These are phyloP conservation scores for Zoanthus sansibaricus DNA, from an alignment of 92 coral and sea anemone species.

Conservation along the genomic window DNA sequence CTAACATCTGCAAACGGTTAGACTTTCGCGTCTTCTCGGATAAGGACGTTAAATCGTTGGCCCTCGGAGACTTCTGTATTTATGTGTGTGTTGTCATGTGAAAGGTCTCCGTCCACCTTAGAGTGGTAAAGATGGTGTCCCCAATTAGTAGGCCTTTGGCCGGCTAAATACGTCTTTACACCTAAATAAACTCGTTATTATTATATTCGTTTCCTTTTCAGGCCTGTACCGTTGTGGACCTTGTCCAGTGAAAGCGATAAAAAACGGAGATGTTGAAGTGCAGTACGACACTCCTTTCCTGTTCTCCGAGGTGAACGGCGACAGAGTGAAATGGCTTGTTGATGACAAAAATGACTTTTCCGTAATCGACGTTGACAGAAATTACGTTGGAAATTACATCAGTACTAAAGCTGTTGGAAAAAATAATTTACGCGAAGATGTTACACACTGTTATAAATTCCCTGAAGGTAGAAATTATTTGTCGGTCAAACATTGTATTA, in stretches of 20 bases:
- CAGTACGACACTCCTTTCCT: slow-evolving; percentile 74
- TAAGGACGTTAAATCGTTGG: no score
- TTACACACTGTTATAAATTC: slow-evolving; percentile 72
- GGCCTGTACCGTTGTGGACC: slow-evolving; percentile 85
- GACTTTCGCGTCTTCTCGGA: no score
- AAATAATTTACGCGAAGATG: slow-evolving; percentile 59
- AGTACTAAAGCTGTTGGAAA: slow-evolving; percentile 79
- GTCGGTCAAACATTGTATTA: background rate
- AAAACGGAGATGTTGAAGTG: slow-evolving; percentile 68
- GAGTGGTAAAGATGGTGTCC: no score
- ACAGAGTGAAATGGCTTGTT: slow-evolving; percentile 72
- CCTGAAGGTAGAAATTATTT: slow-evolving; percentile 55
- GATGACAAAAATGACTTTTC: slow-evolving; percentile 47
- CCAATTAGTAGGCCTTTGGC: no score
- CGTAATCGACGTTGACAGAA: slow-evolving; percentile 45
- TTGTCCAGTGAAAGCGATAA: slow-evolving; percentile 43
- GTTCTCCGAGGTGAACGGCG: slow-evolving; percentile 89
- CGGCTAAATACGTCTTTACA: no score
- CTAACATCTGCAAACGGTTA: no score
- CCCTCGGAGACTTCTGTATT: no score
- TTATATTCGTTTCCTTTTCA: background rate
- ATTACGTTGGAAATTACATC: slow-evolving; percentile 68
- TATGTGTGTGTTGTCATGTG: no score
- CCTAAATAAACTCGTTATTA: no score
- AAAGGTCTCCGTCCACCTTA: no score